Base-by-base conservation (phyloP, 2,888 invertebrate species). In the Drosophila falleni region DNA sequence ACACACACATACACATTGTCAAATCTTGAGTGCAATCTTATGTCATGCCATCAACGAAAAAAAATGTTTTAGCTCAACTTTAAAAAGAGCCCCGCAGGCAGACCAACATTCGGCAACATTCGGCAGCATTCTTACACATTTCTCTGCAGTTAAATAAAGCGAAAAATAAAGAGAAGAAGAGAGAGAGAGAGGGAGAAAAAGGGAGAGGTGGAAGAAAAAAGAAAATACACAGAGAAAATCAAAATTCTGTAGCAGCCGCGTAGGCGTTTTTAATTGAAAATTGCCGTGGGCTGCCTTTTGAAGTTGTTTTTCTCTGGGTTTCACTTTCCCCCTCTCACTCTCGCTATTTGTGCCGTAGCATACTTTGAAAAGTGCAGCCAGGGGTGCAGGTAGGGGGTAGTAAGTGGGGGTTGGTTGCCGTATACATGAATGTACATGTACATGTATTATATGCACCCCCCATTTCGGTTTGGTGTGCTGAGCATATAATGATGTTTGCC, bases 241-340 rank as follows among this genome's bases (percentile, higher is more conserved):
- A 55, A 55, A 63, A 62, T 63, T 49, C 49, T 54, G 55, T 55
- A 64, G 47, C 68, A 63, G 50, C 58, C 63, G 60, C 62, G 51
- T 83, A 84, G 83, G 85, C 83, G 85, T 81, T 85, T 84, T 85
- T 85, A 85, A 87, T 87, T 87, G 84, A 84, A 84, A 84, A 84
- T 76, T 84, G 84, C 84, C 84, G 76, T 82, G 80, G 79, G 84
- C 82, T 82, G 69, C 42, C 81, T 87, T 80, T 87, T 87, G 82
- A 85, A 82, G 85, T 87, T 80, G 26, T 50, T 49, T 44, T 35
- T 47, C 29, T 19, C 31, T 44, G 44, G 15, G 11, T 41, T 39
- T 37, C 47, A 11, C 16, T 16, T 5, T 5, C 29, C 9, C 39
- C 33, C 29, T 11, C 5, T 16, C 47, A 33, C 6, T 42, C 13